A percentile compares a stretch with the other conserved stretches of the same genome.
Conservation (phyloP, 2,888 invertebrate genomes). For the Dexiosoma caninum region DNA sequence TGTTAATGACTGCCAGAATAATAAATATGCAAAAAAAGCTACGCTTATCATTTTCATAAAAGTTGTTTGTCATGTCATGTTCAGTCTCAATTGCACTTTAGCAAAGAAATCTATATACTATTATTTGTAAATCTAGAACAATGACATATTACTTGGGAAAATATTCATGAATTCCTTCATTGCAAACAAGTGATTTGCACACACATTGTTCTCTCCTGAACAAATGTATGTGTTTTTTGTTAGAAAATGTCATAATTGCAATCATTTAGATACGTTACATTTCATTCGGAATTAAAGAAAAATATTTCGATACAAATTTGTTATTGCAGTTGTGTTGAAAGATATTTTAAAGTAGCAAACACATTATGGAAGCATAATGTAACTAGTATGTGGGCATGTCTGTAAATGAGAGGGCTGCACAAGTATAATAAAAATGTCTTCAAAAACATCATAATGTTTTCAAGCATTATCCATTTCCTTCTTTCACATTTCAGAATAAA, state of each 20-base stretch:
- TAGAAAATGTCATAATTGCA: not conserved
- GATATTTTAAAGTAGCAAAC: too few relatives aligned
- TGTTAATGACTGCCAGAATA: too few relatives aligned
- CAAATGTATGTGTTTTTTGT: not conserved
- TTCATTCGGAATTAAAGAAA: not conserved
- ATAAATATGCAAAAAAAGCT: too few relatives aligned
- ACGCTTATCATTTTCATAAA: too few relatives aligned
- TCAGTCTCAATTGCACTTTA: not conserved
- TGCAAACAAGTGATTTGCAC: not conserved
- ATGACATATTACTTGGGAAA: slow-evolving; percentile 12
- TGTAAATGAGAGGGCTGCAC: too few relatives aligned
- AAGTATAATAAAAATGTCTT: too few relatives aligned
- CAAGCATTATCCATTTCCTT: too few relatives aligned
- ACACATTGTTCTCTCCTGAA: not conserved
- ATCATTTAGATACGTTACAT: not conserved
- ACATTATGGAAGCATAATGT: too few relatives aligned
- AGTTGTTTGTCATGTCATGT: not conserved
- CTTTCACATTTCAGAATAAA: too few relatives aligned
- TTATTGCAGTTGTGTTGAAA: too few relatives aligned
- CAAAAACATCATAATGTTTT: too few relatives aligned
- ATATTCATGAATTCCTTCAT: not conserved
- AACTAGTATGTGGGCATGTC: not conserved
- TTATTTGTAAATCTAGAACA: slow-evolving; percentile 22
- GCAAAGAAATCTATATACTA: not conserved
- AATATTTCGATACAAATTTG: not conserved